Conservation (phyloP, 2,113 vertebrate species). For the Xenopus laevis region DNA sequence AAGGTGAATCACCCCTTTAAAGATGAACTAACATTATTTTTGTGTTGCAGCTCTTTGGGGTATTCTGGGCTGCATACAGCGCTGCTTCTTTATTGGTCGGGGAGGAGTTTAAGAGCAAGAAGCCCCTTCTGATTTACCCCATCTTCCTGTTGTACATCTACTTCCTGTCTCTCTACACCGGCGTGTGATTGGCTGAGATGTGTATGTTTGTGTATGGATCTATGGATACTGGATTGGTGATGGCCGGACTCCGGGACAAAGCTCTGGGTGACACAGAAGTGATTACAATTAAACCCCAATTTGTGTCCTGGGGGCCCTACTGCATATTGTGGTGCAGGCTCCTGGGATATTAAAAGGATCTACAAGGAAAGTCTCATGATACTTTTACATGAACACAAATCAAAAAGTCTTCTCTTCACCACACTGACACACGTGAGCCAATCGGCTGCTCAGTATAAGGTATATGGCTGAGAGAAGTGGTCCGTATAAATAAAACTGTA, state of each 20-base stretch:
- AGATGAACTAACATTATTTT: constrained; percentile 17
- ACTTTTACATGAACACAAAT: too few relatives aligned
- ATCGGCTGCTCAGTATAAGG: too few relatives aligned
- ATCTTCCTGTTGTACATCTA: constrained; percentile 99
- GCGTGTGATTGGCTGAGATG: constrained; percentile 80
- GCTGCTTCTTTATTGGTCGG: constrained; percentile 94
- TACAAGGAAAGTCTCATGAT: too few relatives aligned
- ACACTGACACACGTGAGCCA: too few relatives aligned
- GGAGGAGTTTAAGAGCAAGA: constrained; percentile 99
- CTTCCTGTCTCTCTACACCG: constrained; percentile 97
- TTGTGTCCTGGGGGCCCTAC: constrained; percentile 63
- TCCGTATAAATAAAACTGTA: too few relatives aligned
- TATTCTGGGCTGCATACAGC: constrained; percentile 98
- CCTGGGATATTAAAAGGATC: too few relatives aligned
- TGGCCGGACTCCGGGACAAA: constrained; percentile 42
- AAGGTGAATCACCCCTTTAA: neutral
- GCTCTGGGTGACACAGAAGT: constrained; percentile 61
- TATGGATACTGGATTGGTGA: constrained; percentile 35
- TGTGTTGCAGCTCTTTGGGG: constrained; percentile 84
- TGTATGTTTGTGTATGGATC: too few relatives aligned
- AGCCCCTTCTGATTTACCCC: constrained; percentile 97
- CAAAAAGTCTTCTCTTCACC: too few relatives aligned
- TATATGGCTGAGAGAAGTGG: too few relatives aligned
- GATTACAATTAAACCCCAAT: constrained; percentile 70
- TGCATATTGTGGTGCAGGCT: constrained; percentile 58